These are phyloP conservation scores for Paelopatides confundens DNA, from an alignment of 53 echinoderm and acorn worm species.

Conservation along the genomic window DNA sequence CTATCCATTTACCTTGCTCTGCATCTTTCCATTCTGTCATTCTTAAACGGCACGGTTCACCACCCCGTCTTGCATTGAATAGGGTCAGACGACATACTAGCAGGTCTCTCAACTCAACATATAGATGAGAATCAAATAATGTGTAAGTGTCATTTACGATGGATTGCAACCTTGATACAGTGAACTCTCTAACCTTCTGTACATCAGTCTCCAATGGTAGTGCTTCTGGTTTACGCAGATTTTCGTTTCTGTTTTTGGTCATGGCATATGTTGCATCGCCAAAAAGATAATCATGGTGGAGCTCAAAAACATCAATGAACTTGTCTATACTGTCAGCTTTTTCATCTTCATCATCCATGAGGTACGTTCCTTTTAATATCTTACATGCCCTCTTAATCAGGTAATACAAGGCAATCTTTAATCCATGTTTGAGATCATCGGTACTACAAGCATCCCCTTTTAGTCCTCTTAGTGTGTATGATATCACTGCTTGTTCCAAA, in stretches of 20 bases:
- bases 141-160: neutral
- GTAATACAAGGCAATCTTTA: constrained; percentile 69
- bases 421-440: constrained; percentile 63
- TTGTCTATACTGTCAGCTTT: constrained; percentile 68
- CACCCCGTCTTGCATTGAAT: constrained; percentile 46
- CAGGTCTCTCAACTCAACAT: constrained; percentile 53
- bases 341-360: constrained; percentile 41
- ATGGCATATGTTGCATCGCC: constrained; percentile 76
- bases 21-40: constrained; percentile 44
- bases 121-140: neutral
- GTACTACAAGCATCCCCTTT: neutral
- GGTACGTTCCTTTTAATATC: constrained; percentile 50
- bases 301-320: constrained; percentile 62
- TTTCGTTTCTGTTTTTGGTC: constrained; percentile 49
- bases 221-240: constrained; percentile 55
- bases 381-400: constrained; percentile 20
- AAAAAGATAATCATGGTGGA: constrained; percentile 60
- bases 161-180: neutral
- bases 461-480: constrained; percentile 40
- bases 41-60: constrained; percentile 44
- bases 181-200: neutral
- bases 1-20: constrained; percentile 22
- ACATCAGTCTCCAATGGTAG: constrained; percentile 73
- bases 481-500: constrained; percentile 60
- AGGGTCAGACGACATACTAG: constrained; percentile 47